Base-by-base conservation (phyloP, 1,140 invertebrate species). In the Drosophila nigromelanica region DNA sequence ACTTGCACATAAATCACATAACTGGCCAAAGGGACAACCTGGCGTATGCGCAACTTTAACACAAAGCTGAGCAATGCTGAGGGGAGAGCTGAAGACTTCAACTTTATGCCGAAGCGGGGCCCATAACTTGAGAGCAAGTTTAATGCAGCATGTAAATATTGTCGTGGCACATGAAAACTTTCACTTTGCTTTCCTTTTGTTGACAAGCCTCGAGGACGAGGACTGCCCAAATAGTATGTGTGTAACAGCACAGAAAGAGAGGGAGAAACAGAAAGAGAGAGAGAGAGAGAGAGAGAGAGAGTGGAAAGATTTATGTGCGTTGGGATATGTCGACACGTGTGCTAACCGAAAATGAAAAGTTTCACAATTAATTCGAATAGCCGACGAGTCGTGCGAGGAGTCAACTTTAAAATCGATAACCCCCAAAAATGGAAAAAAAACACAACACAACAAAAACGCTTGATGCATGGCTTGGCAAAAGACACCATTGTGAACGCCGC, bases 131-230 rank as follows among this genome's bases (percentile, higher is more conserved):
- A 58, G 58, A 69, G 78, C 78, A 87, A 89, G 82, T 89, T 89
- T 86, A 86, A 86, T 86, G 82, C 83, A 86, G 83, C 82, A 89
- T 86, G 82, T 86, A 86, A 86, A 86, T 86, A 89, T 86, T 87
- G 82, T 63, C 82, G 68, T 85, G 81, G 85, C 78, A 70, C 81
- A 85, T 62, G 78, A 87, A 85, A 85, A 85, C 81, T 85, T 85
- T 85, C 81, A 87, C 71, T 76, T 58, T 67, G 69, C 66, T 56
- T 45, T 51, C 43, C 79, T 64, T 82, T 76, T 87, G 81, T 81
- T 81, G 82, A 80, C 81, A 81, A 60, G 55, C 60, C 73, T 50
- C 35, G 73, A 71, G 77, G 55, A 71, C 56, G 51, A 51, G 37
- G 52, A 62, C 33, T 33, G 24, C 14, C 56, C 27, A 56, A 48